phyloP scores from a whole-genome alignment of 2,113 vertebrate species.

The Galeopterus variegatus region DNA sequence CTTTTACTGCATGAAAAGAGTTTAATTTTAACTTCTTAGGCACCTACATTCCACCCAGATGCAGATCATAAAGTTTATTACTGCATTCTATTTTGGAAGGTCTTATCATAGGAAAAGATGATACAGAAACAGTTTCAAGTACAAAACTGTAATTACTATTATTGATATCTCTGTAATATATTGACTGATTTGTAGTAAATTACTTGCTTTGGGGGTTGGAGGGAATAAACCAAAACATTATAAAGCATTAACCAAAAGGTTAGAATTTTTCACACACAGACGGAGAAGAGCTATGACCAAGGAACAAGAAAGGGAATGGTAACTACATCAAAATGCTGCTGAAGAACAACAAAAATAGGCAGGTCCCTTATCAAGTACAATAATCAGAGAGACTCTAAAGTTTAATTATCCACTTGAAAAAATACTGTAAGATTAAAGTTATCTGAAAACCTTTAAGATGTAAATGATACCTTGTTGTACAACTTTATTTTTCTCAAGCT shows the following conservation, averaged over 20 bases:
- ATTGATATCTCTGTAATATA: slow-evolving; percentile 14
- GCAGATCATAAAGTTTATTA: slow-evolving; percentile 44
- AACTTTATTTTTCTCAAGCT: slow-evolving; percentile 48
- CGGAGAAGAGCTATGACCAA: neutral
- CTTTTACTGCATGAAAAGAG: slow-evolving; percentile 22
- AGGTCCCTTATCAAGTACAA: neutral
- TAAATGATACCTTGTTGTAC: neutral
- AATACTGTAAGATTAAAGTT: slow-evolving; percentile 20
- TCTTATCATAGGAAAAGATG: neutral
- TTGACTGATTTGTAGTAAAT: slow-evolving; percentile 18
- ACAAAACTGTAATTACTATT: slow-evolving; percentile 28
- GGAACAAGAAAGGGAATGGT: neutral
- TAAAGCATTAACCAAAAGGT: slow-evolving; percentile 5
- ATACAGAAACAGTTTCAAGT: slow-evolving; percentile 29
- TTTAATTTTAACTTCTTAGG: slow-evolving; percentile 58
- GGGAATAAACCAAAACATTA: slow-evolving; percentile 42
- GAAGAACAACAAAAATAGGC: neutral
- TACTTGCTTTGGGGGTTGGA: neutral
- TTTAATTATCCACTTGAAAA: slow-evolving; percentile 32
- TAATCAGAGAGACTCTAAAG: neutral
- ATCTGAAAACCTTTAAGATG: neutral
- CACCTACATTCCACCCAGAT: neutral
- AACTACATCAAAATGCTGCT: slow-evolving; percentile 46
- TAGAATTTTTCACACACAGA: slow-evolving; percentile 26
- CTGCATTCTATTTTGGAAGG: slow-evolving; percentile 44